Base-by-base conservation (phyloP, 92 coral and sea anemone genomes). In the Epizoanthus scotinus region DNA sequence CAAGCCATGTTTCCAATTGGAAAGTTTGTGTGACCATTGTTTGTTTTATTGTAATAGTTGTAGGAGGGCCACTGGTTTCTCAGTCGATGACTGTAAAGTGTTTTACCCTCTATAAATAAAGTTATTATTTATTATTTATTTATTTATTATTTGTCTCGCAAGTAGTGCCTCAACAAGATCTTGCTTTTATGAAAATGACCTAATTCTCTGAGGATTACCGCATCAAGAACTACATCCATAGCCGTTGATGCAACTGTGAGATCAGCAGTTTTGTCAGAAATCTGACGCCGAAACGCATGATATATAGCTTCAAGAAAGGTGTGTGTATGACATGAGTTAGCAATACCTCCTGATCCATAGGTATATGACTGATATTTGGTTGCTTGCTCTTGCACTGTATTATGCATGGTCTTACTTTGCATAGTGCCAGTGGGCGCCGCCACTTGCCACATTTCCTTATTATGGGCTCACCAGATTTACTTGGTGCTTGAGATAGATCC, bases 1-100 rank as follows among this genome's bases (percentile, higher is more conserved):
- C 78, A 68, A 22, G 88, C 88, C 53, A 77, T 70, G 70, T 84
- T 78, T 22, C 88, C 88, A 84, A 47, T 77, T 18, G 78, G 53
- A 68, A 67, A 78, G 57, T 84, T 77, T 0, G 83, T 77, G 71
- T 84, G 80, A 14, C 84, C 79, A 78, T 84, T 52, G 5, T 13
- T 69, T 15, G 84, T 84, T 50, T 69, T 77, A n/a, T n/a, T n/a
- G n/a, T n/a, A n/a, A n/a, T n/a, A n/a, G n/a, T n/a, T n/a, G n/a
- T n/a, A n/a, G n/a, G n/a, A n/a, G n/a, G n/a, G n/a, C n/a, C n/a
- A n/a, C n/a, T n/a, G n/a, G n/a, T n/a, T n/a, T n/a, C n/a, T n/a
- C n/a, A n/a, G n/a, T n/a, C n/a, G n/a, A n/a, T n/a, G n/a, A n/a
- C n/a, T n/a, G n/a, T n/a, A n/a, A n/a, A n/a, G n/a, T n/a, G n/a